Base-by-base conservation (phyloP, 2,888 invertebrate species). In the Drepana falcataria region DNA sequence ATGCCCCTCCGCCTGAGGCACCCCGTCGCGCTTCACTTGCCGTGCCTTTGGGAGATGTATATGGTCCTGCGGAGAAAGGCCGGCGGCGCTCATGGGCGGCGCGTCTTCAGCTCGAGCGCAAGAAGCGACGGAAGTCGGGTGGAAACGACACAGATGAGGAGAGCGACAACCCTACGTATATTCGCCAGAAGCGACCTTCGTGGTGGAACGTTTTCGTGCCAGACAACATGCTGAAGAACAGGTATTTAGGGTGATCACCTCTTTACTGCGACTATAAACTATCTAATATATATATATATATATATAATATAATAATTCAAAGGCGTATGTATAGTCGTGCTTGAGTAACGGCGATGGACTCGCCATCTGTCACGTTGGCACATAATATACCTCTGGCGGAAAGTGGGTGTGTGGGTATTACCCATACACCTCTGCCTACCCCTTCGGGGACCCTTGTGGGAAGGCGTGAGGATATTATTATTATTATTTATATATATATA, bases 201-300 rank as follows among this genome's bases (percentile, higher is more conserved):
- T 97, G 96, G 96, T 97, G 96, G 96, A 96, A 96, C 81, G 95
- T 96, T 62, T 96, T 96, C 79, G 94, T 95, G 49, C 95, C 95
- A 52, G 96, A 96, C 70, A 94, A 94, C 73, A 93, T 93, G 92
- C 91, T 93, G 59, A 93, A 93, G 68, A 91, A 93, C 90, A 95
- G 95, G 95, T 95, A 89, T 63, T 51, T 47, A 35, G 63, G 56
- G 57, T 59, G 55, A 44, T 54, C 35, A 48, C 47, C 47, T 48
- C 35, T 53, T 52, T 34, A 48, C 49, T 51, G 21, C 21, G 21
- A 21, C 21, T 21, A 21, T 21, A 21, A 21, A 21, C 21, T 21
- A 21, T 21, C 21, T 21, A 21, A 21, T 21, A 21, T 21, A 21
- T 21, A 21, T 21, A 21, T 21, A 21, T 21, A 1, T 21, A 21